Conservation (phyloP, 2,797 vertebrate species). For the Geotria australis region DNA sequence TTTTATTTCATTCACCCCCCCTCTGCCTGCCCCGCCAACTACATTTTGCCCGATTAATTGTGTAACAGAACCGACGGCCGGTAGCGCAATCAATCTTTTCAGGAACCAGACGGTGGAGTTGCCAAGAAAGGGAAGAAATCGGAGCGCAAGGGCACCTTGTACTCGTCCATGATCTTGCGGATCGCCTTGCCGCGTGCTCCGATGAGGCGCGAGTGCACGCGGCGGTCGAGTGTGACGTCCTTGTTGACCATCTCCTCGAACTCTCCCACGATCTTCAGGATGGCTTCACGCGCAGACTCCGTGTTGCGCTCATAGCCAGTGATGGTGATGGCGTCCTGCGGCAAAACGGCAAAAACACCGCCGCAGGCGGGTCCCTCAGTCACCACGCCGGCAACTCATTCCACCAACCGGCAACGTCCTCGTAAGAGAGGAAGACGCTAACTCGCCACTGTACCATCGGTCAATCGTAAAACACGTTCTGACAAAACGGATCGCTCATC, state of each 20-base stretch:
- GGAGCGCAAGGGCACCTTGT: slow-evolving; percentile 30
- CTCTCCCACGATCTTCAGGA: slow-evolving; percentile 61
- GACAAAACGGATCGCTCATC: no score
- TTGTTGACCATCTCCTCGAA: slow-evolving; percentile 89
- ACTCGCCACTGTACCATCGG: no score
- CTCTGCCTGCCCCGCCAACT: no score
- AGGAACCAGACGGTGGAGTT: not conserved
- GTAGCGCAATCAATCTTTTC: not conserved
- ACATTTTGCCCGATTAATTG: no score
- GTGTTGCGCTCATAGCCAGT: slow-evolving; percentile 85
- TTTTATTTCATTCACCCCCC: no score
- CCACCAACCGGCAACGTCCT: no score
- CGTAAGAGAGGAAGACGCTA: no score
- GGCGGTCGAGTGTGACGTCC: slow-evolving; percentile 64
- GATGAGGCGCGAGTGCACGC: slow-evolving; percentile 78
- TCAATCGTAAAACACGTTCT: no score
- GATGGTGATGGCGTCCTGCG: slow-evolving; percentile 80
- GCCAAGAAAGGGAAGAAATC: not conserved
- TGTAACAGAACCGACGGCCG: no score
- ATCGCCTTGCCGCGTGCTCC: slow-evolving; percentile 85
- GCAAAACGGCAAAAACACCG: not conserved
- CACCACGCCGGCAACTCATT: no score
- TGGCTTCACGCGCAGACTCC: slow-evolving; percentile 56
- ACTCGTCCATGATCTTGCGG: slow-evolving; percentile 95
- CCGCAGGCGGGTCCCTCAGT: no score